Evolutionary conservation across 2,888 invertebrate genomes (phyloP).

Genomic region (Criorhina ranunculi): DNA sequence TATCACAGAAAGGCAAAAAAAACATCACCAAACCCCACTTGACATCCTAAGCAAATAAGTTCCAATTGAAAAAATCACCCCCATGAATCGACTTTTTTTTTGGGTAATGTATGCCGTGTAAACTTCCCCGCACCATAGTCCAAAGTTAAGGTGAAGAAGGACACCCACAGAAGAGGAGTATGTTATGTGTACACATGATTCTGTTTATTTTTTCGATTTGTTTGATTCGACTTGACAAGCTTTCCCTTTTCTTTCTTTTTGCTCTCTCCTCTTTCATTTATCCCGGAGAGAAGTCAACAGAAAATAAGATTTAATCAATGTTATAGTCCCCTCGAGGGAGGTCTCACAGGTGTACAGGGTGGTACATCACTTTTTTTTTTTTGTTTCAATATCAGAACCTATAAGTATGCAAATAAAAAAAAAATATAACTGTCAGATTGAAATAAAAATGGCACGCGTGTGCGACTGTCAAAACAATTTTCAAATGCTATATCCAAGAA

Average conservation of each 20-base stretch:
- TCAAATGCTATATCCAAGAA: not conserved
- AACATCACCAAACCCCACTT: conserved; percentile 16
- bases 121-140: not conserved
- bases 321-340: not conserved
- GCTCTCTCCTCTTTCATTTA: not conserved
- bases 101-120: not conserved
- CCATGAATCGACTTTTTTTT: not conserved
- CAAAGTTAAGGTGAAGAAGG: conserved; percentile 11
- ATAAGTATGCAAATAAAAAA: conserved; percentile 49
- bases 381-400: not conserved
- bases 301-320: conserved; percentile 37
- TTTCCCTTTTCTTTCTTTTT: not conserved
- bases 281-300: conserved; percentile 24
- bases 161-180: not conserved
- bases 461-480: conserved; percentile 30
- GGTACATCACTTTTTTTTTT: not conserved
- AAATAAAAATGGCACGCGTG: conserved; percentile 24
- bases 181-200: conserved; percentile 16
- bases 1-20: conserved; percentile 12
- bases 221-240: conserved; percentile 45
- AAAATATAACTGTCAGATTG: conserved; percentile 18
- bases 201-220: conserved; percentile 54
- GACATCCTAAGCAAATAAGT: conserved; percentile 56
- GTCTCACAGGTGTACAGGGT: conserved; percentile 20
- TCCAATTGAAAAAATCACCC: conserved; percentile 60